Evolutionary conservation across 2,888 invertebrate species (phyloP), one percentile per base, ranked within the genome.

Genomic region (Unio delphinus): DNA sequence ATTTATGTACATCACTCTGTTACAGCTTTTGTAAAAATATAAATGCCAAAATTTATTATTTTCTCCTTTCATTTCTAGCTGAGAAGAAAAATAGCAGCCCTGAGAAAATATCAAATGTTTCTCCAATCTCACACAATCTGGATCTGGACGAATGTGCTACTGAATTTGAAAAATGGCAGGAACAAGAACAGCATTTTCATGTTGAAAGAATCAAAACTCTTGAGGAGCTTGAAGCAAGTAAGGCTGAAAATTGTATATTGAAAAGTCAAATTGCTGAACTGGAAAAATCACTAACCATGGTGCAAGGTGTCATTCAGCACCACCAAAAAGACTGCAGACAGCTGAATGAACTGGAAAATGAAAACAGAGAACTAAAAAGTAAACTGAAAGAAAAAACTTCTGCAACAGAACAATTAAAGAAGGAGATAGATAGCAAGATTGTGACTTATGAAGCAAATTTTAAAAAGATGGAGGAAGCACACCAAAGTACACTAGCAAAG

Each of bases 321-420:
- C 45, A 72, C 26, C 76, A 76, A 61, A 72, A 64, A 72, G 74
- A 74, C 26, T 55, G 74, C 23, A 64, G 70, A 56, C 55, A 68
- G 58, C 26, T 69, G 15, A 70, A 75, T 55, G 72, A 73, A 56
- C 65, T 75, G 23, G 60, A 67, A n/a, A 74, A 73, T 67, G 75
- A 80, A 62, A 73, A 70, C 30, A 34, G n/a, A 23, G 65, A 74
- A 55, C 57, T 80, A 11, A 78, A 75, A 64, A 58, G 30, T 20
- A 69, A 70, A 6, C 30, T 76, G 60, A 71, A 69, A 57, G 68
- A 72, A 23, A 23, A 68, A n/a, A 72, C 76, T 55, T 63, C 59
- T n/a, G 67, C 73, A 57, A 55, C 71, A 1, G 54, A 64, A 28
- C 63, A 11, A 17, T 72, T 4, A 64, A 66, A 57, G 26, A 62